A percentile compares a stretch with the other conserved stretches of the same genome.
phyloP scores from a whole-genome alignment of 1,140 invertebrate species.

The Brachionus paranguensis region DNA sequence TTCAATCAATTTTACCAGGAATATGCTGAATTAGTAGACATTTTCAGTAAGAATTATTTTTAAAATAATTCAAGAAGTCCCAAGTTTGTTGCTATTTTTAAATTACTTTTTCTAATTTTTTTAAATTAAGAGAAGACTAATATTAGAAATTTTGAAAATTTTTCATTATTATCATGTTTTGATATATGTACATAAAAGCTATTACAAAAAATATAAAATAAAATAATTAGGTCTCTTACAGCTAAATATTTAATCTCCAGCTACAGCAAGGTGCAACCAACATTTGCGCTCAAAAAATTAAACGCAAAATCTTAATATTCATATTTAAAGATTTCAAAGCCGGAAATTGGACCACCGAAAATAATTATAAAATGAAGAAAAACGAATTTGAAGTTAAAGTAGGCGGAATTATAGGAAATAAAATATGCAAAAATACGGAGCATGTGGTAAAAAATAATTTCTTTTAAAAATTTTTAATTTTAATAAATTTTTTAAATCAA shows the following conservation, averaged over 20 bases:
- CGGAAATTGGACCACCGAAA: neutral
- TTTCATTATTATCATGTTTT: no score
- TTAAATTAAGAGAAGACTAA: no score
- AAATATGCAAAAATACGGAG: neutral
- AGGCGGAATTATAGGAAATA: neutral
- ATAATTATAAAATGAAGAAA: neutral
- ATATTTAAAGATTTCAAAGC: neutral
- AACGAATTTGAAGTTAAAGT: neutral
- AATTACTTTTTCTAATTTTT: no score
- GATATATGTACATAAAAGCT: no score
- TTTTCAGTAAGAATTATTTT: neutral
- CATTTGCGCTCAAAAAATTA: no score
- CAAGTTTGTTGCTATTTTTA: no score
- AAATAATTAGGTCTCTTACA: no score
- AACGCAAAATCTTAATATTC: neutral
- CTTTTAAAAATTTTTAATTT: neutral
- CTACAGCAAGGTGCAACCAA: neutral
- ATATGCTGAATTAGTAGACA: neutral
- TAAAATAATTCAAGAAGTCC: neutral
- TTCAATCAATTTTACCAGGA: neutral
- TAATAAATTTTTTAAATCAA: neutral
- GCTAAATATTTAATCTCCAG: neutral
- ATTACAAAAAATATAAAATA: neutral
- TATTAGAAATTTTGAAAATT: no score
- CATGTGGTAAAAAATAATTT: neutral